Evolutionary conservation across 2,797 vertebrate genomes (phyloP).

Genomic region (Ctenochaetus hawaiiensis): DNA sequence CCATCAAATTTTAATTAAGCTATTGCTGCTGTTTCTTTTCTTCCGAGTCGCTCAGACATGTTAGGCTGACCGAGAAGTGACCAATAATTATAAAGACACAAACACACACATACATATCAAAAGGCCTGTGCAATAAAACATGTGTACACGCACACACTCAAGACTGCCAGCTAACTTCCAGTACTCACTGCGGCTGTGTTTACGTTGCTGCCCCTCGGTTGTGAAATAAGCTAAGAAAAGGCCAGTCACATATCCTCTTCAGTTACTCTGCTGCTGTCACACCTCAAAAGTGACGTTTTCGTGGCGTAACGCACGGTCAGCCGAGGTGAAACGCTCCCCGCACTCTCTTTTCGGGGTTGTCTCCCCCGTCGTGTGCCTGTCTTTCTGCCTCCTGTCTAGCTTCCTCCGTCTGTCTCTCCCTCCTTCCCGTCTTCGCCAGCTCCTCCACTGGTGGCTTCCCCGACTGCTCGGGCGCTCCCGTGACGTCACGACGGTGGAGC

Average conservation of each 20-base stretch:
- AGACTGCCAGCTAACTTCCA: slow-evolving; percentile 65
- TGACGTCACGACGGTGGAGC: slow-evolving; percentile 76
- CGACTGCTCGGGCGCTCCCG: slow-evolving; percentile 63
- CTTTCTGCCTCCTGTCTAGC: slow-evolving; percentile 30
- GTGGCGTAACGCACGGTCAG: slow-evolving; percentile 32
- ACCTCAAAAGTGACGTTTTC: slow-evolving; percentile 19
- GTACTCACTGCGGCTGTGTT: slow-evolving; percentile 78
- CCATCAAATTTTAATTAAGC: slow-evolving; percentile 56
- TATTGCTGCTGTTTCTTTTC: slow-evolving; percentile 10
- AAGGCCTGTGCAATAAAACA: slow-evolving; percentile 49
- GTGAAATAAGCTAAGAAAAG: slow-evolving; percentile 53
- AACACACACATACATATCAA: background rate
- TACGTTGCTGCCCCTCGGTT: slow-evolving; percentile 46
- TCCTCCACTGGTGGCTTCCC: slow-evolving; percentile 74
- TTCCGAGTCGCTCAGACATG: background rate
- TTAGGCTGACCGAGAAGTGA: slow-evolving; percentile 17
- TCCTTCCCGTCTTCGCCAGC: slow-evolving; percentile 66
- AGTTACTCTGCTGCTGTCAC: slow-evolving; percentile 20
- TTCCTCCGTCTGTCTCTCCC: slow-evolving; percentile 37
- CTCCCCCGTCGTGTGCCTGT: slow-evolving; percentile 4
- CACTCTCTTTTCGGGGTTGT: slow-evolving; percentile 1
- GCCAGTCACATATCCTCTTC: slow-evolving; percentile 50
- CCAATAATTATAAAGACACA: background rate
- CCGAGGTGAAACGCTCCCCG: slow-evolving; percentile 19
- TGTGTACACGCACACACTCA: slow-evolving; percentile 28